Evolutionary conservation across 2,888 invertebrate species (phyloP).

Genomic region (Acrobasis suavella): DNA sequence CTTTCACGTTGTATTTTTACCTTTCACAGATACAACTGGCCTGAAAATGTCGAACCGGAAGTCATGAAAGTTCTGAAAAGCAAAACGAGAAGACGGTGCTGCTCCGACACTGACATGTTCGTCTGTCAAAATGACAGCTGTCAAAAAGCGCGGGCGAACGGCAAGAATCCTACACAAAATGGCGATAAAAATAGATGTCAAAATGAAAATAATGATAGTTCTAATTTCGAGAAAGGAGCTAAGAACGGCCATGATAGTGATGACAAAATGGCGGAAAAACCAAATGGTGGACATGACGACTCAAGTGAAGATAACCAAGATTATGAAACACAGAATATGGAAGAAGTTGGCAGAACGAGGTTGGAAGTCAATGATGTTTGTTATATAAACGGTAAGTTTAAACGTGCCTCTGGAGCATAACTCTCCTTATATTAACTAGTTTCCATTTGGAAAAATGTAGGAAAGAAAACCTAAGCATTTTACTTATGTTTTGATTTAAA

Average conservation of each 20-base stretch:
- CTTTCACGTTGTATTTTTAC: neutral
- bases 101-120: slow-evolving; percentile 45
- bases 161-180: neutral
- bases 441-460: too few relatives aligned
- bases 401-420: too few relatives aligned
- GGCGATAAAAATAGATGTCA: slow-evolving; percentile 1
- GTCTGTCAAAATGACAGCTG: slow-evolving; percentile 40
- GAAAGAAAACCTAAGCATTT: too few relatives aligned
- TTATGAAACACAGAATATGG: slow-evolving; percentile 79
- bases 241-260: neutral
- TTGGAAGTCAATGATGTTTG: slow-evolving; percentile 90
- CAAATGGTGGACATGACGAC: slow-evolving; percentile 31
- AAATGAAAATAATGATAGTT: neutral
- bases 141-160: slow-evolving; percentile 34
- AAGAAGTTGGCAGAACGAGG: slow-evolving; percentile 84
- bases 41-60: slow-evolving; percentile 75
- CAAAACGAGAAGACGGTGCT: slow-evolving; percentile 48
- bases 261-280: slow-evolving; percentile 26
- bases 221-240: slow-evolving; percentile 1
- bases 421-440: too few relatives aligned
- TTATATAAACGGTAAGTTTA: slow-evolving; percentile 95
- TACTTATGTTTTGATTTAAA: too few relatives aligned
- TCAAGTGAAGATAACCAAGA: slow-evolving; percentile 35
- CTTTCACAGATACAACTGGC: slow-evolving; percentile 89
- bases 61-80: slow-evolving; percentile 60